A percentile compares a stretch with the other conserved stretches of the same genome.
Conservation (phyloP, 2,888 invertebrate genomes). For the Polietes domitor region DNA sequence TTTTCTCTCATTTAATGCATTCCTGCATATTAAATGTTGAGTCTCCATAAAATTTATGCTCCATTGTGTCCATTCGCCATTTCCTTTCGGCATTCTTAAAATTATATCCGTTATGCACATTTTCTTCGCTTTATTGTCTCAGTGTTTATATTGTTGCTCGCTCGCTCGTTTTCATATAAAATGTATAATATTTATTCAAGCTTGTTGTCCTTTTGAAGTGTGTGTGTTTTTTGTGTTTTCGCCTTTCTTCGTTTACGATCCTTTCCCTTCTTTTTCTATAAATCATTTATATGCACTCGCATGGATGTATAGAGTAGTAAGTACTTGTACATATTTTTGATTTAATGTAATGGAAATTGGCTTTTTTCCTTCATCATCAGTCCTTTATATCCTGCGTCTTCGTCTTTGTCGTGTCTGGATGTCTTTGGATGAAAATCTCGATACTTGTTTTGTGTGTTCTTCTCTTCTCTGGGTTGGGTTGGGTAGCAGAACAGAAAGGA, state of each 20-base stretch:
- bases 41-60: not conserved
- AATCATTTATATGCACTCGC: conserved; percentile 12
- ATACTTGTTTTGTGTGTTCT: not conserved
- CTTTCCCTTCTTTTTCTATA: conserved; percentile 2
- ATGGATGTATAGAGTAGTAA: conserved; percentile 5
- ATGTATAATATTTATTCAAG: conserved; percentile 9
- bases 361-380: not conserved
- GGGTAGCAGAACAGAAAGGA: not conserved
- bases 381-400: not conserved
- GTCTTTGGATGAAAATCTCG: conserved; percentile 11
- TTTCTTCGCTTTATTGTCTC: not conserved
- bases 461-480: not conserved
- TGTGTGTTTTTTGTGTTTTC: conserved; percentile 4
- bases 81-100: not conserved
- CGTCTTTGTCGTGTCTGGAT: not conserved
- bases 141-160: not conserved
- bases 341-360: conserved; percentile 39
- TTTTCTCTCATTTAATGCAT: not conserved
- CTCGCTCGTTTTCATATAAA: conserved; percentile 1
- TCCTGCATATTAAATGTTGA: not conserved
- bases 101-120: not conserved
- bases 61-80: not conserved
- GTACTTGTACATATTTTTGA: conserved; percentile 26
- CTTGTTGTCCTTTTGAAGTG: not conserved
- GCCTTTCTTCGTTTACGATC: not conserved